These are phyloP conservation scores for Rhamnusium bicolor DNA, from an alignment of 2,888 invertebrate species.

Conservation along the genomic window DNA sequence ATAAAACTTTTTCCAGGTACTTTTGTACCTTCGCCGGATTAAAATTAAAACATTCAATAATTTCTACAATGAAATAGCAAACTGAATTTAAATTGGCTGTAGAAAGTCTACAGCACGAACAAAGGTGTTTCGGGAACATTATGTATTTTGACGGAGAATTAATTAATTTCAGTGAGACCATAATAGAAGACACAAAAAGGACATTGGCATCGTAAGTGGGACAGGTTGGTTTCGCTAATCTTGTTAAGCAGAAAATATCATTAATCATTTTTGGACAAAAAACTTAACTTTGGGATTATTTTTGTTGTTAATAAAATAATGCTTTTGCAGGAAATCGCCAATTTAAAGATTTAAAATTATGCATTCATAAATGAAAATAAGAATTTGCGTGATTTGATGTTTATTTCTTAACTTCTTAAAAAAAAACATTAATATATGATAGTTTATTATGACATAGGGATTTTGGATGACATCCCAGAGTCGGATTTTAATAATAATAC, in stretches of 20 bases:
- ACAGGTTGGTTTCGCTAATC: not conserved
- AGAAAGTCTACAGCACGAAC: slow-evolving; percentile 18
- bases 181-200: slow-evolving; percentile 18
- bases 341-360: not conserved
- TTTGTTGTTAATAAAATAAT: not conserved
- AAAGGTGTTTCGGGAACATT: slow-evolving; percentile 22
- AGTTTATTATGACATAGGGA: too few species aligned
- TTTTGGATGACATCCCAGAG: too few species aligned
- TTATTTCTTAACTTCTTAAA: too few species aligned
- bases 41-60: slow-evolving; percentile 26
- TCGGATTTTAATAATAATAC: too few species aligned
- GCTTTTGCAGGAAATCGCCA: not conserved
- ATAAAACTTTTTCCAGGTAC: slow-evolving; percentile 9
- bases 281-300: not conserved
- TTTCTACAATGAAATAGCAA: slow-evolving; percentile 21
- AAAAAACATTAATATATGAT: too few species aligned
- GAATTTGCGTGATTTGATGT: too few species aligned
- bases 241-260: not conserved
- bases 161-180: slow-evolving; percentile 15
- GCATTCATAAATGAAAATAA: too few species aligned
- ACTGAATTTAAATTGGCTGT: slow-evolving; percentile 15
- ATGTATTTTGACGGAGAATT: slow-evolving; percentile 18
- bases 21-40: slow-evolving; percentile 11
- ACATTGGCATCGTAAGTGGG: not conserved
- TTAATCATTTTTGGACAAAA: not conserved